Evolutionary conservation across 2,797 vertebrate species (phyloP).

Genomic region (Schizopygopsis pylzovi): DNA sequence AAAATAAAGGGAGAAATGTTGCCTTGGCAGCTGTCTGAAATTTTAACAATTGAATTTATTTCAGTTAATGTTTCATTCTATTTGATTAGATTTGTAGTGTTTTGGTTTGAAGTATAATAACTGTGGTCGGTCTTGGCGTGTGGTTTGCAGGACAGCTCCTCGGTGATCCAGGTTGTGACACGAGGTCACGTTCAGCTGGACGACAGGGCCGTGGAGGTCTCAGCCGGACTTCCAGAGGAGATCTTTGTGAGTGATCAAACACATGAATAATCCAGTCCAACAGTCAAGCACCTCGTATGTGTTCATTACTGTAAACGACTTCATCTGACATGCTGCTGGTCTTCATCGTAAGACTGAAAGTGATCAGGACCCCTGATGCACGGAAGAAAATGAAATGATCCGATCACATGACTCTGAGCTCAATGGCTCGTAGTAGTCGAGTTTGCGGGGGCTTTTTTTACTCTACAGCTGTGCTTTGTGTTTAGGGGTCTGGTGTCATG

Average conservation of each 20-base stretch:
- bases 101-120: not conserved
- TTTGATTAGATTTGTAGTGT: not conserved
- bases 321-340: not conserved
- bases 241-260: slow-evolving; percentile 81
- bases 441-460: slow-evolving; percentile 52
- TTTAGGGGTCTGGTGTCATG: slow-evolving; percentile 62
- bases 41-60: not conserved
- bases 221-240: slow-evolving; percentile 86
- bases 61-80: too few species aligned
- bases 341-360: not conserved
- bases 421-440: slow-evolving; percentile 42
- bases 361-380: not conserved
- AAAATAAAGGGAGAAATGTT: too few species aligned
- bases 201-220: slow-evolving; percentile 83
- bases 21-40: too few species aligned
- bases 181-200: slow-evolving; percentile 84
- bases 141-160: slow-evolving; percentile 89
- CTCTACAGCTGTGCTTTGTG: slow-evolving; percentile 70
- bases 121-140: not conserved
- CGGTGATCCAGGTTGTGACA: slow-evolving; percentile 95
- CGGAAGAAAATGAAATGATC: slow-evolving; percentile 10
- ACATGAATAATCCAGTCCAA: not conserved
- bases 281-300: not conserved
- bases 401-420: not conserved
- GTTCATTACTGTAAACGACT: not conserved